Percentiles rank a stretch among this genome's conserved stretches.
These are phyloP conservation scores for Prostheceraeus crozeri DNA, from an alignment of 2,888 invertebrate species.

Conservation along the genomic window DNA sequence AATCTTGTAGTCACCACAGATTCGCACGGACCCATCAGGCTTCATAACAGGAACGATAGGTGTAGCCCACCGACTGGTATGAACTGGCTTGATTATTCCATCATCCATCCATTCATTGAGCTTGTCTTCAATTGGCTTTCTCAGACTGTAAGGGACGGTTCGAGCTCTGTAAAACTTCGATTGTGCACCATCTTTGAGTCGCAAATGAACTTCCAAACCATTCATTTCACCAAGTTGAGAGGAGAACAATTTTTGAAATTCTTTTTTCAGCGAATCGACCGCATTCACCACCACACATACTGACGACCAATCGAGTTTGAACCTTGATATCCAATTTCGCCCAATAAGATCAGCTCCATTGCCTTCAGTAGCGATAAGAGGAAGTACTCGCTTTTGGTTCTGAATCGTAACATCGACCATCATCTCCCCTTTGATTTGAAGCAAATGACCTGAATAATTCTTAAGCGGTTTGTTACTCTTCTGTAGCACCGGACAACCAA, in stretches of 20 bases:
- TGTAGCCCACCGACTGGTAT: conserved; percentile 13
- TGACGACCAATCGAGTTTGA: conserved; percentile 18
- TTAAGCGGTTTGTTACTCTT: background rate
- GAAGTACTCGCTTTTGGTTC: background rate
- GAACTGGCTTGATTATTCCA: background rate
- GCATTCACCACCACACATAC: background rate
- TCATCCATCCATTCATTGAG: background rate
- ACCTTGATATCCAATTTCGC: conserved; percentile 11
- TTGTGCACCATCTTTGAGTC: background rate
- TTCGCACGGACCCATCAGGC: background rate
- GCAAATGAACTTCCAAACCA: conserved; percentile 5
- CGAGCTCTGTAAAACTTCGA: conserved; percentile 1
- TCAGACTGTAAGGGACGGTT: conserved; percentile 1
- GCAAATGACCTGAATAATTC: background rate
- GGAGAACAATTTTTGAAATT: background rate
- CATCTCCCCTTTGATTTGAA: conserved; percentile 1
- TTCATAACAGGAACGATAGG: conserved; percentile 18
- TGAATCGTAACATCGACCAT: background rate
- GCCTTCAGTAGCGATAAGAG: background rate
- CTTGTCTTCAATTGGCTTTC: conserved; percentile 31
- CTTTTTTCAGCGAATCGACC: background rate
- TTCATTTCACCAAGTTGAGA: background rate
- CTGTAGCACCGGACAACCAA: no score
- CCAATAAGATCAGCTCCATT: conserved; percentile 6
- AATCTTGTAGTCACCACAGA: conserved; percentile 3